Conservation (phyloP, 2,113 vertebrate species). For the Lepus timidus region DNA sequence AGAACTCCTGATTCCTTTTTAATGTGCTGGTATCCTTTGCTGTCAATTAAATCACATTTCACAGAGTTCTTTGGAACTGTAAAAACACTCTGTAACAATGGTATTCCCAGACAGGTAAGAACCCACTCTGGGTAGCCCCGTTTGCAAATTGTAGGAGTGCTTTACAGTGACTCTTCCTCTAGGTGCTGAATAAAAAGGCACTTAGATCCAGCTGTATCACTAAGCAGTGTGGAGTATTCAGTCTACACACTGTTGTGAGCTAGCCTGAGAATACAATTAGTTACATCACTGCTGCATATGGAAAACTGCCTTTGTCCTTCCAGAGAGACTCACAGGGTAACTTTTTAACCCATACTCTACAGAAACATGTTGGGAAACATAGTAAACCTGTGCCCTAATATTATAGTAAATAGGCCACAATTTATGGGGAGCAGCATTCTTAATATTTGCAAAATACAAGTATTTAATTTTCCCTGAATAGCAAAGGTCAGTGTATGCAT, state of each 20-base stretch:
- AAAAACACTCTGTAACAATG: background rate
- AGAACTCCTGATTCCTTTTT: background rate
- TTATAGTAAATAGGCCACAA: background rate
- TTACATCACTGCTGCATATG: background rate
- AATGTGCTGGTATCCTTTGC: background rate
- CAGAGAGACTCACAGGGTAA: background rate
- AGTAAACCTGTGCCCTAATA: background rate
- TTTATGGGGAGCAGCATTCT: background rate
- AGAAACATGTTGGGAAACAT: background rate
- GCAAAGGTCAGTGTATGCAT: background rate
- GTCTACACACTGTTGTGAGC: background rate
- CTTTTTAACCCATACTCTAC: background rate
- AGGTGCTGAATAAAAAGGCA: background rate
- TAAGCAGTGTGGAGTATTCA: background rate
- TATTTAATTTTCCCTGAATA: conserved; percentile 1
- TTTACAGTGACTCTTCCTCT: background rate
- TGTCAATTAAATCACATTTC: background rate
- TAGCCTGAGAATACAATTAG: background rate
- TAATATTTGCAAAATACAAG: background rate
- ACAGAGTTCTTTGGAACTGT: background rate
- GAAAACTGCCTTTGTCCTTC: conserved; percentile 1
- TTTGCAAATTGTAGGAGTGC: background rate
- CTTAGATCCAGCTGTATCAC: background rate
- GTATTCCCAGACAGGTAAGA: background rate
- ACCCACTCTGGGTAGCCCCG: background rate